phyloP scores from a whole-genome alignment of 2,113 vertebrate species.

The Trichomycterus rosablanca region DNA sequence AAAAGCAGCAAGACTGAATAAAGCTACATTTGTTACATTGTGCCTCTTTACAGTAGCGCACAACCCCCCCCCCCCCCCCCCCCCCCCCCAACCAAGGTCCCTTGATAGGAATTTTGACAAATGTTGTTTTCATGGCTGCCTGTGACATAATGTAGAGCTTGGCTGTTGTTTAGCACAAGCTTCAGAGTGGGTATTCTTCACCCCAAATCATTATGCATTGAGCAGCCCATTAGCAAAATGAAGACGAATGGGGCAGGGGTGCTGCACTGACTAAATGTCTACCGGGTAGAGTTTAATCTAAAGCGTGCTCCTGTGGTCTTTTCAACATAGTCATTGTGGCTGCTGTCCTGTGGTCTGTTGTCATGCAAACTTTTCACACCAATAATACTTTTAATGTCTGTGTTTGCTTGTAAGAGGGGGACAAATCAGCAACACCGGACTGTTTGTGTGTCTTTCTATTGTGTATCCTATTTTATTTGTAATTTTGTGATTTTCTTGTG shows the following conservation, averaged over 20 bases:
- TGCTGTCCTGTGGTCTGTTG: conserved; percentile 6
- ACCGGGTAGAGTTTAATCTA: conserved; percentile 48
- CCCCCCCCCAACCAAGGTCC: conserved; percentile 33
- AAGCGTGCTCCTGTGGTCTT: conserved; percentile 43
- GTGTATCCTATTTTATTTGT: no score
- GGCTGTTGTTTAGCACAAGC: conserved; percentile 61
- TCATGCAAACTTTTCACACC: conserved; percentile 11
- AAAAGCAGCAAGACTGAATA: conserved; percentile 2
- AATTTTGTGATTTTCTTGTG: no score
- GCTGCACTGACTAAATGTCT: conserved; percentile 64
- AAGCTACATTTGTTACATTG: conserved; percentile 19
- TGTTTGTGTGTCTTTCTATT: no score
- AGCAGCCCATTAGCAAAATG: conserved; percentile 73
- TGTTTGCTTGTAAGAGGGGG: conserved; percentile 5
- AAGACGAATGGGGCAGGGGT: conserved; percentile 64
- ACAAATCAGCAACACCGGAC: no score
- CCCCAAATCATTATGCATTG: conserved; percentile 75
- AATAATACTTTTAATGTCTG: conserved; percentile 4
- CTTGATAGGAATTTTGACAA: conserved; percentile 54
- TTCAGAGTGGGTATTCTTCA: conserved; percentile 67
- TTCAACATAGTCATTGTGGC: conserved; percentile 32
- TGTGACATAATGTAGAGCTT: conserved; percentile 53
- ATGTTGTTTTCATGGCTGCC: conserved; percentile 50
- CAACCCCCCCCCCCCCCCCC: conserved; percentile 40
- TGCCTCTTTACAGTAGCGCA: conserved; percentile 31